Percentiles rank a stretch among this genome's conserved stretches.
These are phyloP conservation scores for Conus canariensis DNA, from an alignment of 2,888 invertebrate species.

Conservation along the genomic window DNA sequence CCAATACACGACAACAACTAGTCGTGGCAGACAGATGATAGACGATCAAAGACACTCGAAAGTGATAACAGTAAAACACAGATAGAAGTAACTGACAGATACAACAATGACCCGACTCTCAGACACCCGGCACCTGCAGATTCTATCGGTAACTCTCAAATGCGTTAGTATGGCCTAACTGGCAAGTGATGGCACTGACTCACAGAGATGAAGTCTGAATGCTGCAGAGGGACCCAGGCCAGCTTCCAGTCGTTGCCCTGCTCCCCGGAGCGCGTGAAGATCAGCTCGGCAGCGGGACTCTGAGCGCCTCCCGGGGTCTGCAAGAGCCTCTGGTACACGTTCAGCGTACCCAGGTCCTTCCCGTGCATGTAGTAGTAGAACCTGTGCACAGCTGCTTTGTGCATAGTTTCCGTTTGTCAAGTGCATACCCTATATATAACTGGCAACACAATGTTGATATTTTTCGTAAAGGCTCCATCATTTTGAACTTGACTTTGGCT, in stretches of 20 bases:
- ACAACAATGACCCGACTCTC: too few relatives aligned
- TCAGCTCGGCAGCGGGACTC: slow-evolving; percentile 12
- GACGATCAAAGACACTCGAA: too few relatives aligned
- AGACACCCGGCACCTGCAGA: too few relatives aligned
- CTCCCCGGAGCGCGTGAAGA: slow-evolving; percentile 51
- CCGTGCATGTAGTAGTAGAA: slow-evolving; percentile 62
- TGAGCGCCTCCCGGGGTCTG: background rate
- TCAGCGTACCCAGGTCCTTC: slow-evolving; percentile 55
- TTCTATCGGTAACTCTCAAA: too few relatives aligned
- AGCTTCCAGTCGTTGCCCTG: slow-evolving; percentile 57
- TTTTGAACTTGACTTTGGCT: background rate
- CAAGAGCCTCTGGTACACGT: slow-evolving; percentile 49
- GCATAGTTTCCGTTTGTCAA: background rate
- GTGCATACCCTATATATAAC: background rate
- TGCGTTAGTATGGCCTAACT: too few relatives aligned
- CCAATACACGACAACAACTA: too few relatives aligned
- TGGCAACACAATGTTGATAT: background rate
- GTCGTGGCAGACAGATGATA: too few relatives aligned
- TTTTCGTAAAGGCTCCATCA: too few relatives aligned
- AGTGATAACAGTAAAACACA: too few relatives aligned
- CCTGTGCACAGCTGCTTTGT: slow-evolving; percentile 43
- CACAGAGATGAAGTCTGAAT: background rate
- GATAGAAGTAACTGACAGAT: too few relatives aligned
- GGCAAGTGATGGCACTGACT: background rate
- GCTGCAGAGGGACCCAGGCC: slow-evolving; percentile 38